Conservation (phyloP, 2,888 invertebrate genomes). For the Meiosimyza platycephala region DNA sequence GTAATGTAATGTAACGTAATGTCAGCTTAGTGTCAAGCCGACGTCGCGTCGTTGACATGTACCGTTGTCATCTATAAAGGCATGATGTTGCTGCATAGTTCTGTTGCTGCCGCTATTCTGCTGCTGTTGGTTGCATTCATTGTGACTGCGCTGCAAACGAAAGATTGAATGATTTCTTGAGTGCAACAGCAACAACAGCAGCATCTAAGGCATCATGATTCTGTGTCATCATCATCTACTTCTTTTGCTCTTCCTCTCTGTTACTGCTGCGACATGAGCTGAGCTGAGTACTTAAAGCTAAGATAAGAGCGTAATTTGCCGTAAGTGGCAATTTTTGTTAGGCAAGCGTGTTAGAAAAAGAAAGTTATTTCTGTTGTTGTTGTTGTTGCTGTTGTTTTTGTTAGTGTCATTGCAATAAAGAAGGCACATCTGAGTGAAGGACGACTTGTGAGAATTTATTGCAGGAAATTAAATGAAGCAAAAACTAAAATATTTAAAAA, state of each 20-base stretch:
- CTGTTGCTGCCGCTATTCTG: no score
- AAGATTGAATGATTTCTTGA: neutral
- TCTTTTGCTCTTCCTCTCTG: no score
- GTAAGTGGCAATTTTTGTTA: slow-evolving; percentile 42
- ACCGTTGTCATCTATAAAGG: neutral
- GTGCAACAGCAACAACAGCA: neutral
- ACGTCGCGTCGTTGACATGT: neutral
- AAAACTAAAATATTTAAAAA: no score
- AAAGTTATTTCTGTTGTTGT: neutral
- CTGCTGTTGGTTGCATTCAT: no score
- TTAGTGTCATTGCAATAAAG: no score
- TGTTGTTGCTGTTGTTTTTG: no score
- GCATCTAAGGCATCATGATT: slow-evolving; percentile 1
- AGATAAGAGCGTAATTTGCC: slow-evolving; percentile 38
- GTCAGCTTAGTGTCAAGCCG: slow-evolving; percentile 40
- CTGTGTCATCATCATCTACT: neutral
- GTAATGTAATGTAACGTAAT: slow-evolving; percentile 33
- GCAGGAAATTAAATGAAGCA: no score
- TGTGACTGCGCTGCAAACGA: neutral
- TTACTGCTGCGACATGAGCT: no score
- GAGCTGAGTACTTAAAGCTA: no score
- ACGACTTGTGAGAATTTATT: no score
- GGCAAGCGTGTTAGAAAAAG: neutral
- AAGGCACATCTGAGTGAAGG: no score
- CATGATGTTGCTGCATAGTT: no score